Percentiles rank a stretch among this genome's conserved stretches.
These are phyloP conservation scores for Orthonychiurus folsomi DNA, from an alignment of 2,888 invertebrate species.

Conservation along the genomic window DNA sequence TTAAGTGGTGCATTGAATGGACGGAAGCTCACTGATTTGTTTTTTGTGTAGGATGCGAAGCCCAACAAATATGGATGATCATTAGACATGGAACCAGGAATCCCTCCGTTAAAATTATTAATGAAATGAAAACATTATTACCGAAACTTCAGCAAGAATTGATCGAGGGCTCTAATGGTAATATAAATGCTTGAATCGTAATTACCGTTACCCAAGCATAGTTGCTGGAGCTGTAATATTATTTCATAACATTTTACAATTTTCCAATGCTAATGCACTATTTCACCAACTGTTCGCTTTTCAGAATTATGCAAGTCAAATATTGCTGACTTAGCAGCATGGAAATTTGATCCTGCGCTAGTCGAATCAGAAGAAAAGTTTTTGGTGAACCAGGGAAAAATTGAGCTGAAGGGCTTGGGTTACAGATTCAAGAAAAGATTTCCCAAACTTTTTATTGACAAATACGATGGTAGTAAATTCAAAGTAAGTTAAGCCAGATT, in stretches of 20 bases:
- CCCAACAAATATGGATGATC: slow-evolving; percentile 29
- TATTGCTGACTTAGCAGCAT: slow-evolving; percentile 51
- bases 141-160: slow-evolving; percentile 19
- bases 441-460: slow-evolving; percentile 54
- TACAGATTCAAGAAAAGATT: slow-evolving; percentile 65
- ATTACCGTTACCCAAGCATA: background rate
- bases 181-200: slow-evolving; percentile 14
- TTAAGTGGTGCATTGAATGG: too few relatives aligned
- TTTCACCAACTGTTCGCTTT: too few relatives aligned
- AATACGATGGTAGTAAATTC: slow-evolving; percentile 55
- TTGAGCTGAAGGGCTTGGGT: slow-evolving; percentile 63
- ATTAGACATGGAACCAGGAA: slow-evolving; percentile 35
- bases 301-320: slow-evolving; percentile 39
- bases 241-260: too few relatives aligned
- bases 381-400: slow-evolving; percentile 63
- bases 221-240: too few relatives aligned
- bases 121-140: slow-evolving; percentile 19
- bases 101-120: slow-evolving; percentile 27
- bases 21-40: too few relatives aligned
- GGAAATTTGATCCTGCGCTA: slow-evolving; percentile 50
- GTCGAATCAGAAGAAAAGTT: slow-evolving; percentile 52
- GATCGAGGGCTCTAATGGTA: slow-evolving; percentile 17
- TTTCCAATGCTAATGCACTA: background rate
- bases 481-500: slow-evolving; percentile 45
- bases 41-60: slow-evolving; percentile 27